Percentiles rank a stretch among this genome's conserved stretches.
These are phyloP conservation scores for Pinna nobilis DNA, from an alignment of 1,140 invertebrate species.

Conservation along the genomic window DNA sequence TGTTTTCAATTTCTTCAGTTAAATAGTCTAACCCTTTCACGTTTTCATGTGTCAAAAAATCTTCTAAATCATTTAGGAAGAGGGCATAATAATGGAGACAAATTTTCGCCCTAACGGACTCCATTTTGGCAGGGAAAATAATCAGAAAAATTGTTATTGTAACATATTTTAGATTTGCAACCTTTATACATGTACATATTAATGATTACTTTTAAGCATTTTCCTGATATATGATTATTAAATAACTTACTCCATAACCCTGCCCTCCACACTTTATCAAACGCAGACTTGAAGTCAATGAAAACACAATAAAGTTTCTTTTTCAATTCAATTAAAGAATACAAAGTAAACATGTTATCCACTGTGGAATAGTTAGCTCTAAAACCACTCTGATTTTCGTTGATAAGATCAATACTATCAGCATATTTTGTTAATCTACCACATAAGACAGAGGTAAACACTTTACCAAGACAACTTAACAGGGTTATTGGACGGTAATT, in stretches of 20 bases:
- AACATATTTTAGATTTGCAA: constrained; percentile 7
- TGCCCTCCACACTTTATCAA: constrained; percentile 12
- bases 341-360: constrained; percentile 1
- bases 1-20: not conserved
- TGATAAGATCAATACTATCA: not conserved
- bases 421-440: not conserved
- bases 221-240: constrained; percentile 4
- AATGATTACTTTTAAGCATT: constrained; percentile 11
- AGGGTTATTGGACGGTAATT: not conserved
- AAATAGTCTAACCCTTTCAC: not conserved
- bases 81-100: constrained; percentile 29
- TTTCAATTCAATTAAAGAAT: not conserved
- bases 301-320: constrained; percentile 23
- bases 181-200: not conserved
- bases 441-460: not conserved
- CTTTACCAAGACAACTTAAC: not conserved
- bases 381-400: constrained; percentile 5
- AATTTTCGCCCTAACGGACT: constrained; percentile 30
- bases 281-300: constrained; percentile 8
- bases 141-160: constrained; percentile 2
- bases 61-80: constrained; percentile 3
- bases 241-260: constrained; percentile 1
- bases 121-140: constrained; percentile 16
- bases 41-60: constrained; percentile 9
- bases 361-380: not conserved